Evolutionary conservation across 2,888 invertebrate genomes (phyloP), one percentile per base, ranked within the genome.

Genomic region (Odontomyia ornata): DNA sequence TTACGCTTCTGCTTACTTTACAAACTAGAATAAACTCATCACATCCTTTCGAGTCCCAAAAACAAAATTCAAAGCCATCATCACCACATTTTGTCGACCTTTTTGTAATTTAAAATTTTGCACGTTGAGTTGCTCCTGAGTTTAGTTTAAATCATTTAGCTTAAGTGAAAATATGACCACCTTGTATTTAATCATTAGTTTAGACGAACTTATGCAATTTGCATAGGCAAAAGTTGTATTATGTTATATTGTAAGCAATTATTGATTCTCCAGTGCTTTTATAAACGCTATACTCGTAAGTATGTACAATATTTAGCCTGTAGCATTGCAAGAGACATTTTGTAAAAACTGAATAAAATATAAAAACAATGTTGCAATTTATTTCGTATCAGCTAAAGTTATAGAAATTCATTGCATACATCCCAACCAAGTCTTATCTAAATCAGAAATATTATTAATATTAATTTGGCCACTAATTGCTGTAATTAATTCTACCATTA

Each of bases 31-130:
- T 47, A 47, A 47, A 21, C 46, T 73, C 73, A 73, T 57, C 57
- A 57, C 57, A 73, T 60, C 28, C 11, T 72, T 73, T 60, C 57
- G 43, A 73, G 23, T 47, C 73, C 73, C 57, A 73, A 73, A 36
- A 73, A 57, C 28, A 43, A 47, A 69, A 46, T 65, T 65, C 18
- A 36, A 65, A 28, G 36, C 30, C 65, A 15, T 27, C 36, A 65
- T 13, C 13, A n/a, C n/a, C 25, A 25, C 30, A 65, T 36, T 30
- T 65, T 62, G 52, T 15, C 3, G 13, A 18, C 27, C 3, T 65
- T 36, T 3, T 18, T 23, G 18, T 27, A 64, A 64, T 23, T 64
- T 62, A 27, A 36, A 36, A 36, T 36, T 65, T 64, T 15, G 4
- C 1, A 18, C 18, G 36, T 65, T n/a, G 5, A 18, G 2, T 52